Conservation (phyloP, 2,797 vertebrate species). For the Melopsittacus undulatus region DNA sequence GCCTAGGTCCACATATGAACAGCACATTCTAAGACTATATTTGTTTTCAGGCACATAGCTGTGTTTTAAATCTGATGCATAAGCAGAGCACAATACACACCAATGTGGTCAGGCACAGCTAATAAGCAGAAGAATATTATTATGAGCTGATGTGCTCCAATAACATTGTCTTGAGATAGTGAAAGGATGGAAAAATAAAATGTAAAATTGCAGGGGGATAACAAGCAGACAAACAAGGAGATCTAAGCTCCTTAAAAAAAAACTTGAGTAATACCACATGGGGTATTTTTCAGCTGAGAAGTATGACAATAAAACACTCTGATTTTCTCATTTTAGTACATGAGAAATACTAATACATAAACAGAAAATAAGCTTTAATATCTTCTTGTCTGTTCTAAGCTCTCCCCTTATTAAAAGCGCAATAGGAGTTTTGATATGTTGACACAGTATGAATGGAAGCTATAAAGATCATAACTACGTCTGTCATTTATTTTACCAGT, state of each 20-base stretch:
- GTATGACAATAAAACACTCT: background rate
- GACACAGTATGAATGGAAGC: background rate
- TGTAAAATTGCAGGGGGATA: background rate
- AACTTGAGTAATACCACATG: background rate
- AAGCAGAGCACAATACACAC: background rate
- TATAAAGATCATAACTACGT: background rate
- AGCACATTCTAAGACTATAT: background rate
- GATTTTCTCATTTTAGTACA: background rate
- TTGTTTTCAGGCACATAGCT: background rate
- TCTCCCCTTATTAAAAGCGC: slow-evolving; percentile 15
- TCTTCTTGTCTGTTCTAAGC: background rate
- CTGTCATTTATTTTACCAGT: background rate
- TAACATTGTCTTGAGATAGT: background rate
- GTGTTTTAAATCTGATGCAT: background rate
- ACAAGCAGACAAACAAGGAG: background rate
- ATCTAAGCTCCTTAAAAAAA: background rate
- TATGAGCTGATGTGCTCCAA: background rate
- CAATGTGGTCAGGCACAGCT: background rate
- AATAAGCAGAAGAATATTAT: background rate
- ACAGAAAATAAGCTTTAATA: slow-evolving; percentile 14
- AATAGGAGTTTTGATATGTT: slow-evolving; percentile 5
- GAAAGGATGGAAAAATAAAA: background rate
- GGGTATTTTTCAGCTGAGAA: background rate
- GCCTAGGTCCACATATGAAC: background rate
- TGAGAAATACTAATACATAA: background rate